A percentile compares a stretch with the other conserved stretches of the same genome.
These are phyloP conservation scores for Loripinus fragilis DNA, from an alignment of 2,888 invertebrate genomes.

Conservation along the genomic window DNA sequence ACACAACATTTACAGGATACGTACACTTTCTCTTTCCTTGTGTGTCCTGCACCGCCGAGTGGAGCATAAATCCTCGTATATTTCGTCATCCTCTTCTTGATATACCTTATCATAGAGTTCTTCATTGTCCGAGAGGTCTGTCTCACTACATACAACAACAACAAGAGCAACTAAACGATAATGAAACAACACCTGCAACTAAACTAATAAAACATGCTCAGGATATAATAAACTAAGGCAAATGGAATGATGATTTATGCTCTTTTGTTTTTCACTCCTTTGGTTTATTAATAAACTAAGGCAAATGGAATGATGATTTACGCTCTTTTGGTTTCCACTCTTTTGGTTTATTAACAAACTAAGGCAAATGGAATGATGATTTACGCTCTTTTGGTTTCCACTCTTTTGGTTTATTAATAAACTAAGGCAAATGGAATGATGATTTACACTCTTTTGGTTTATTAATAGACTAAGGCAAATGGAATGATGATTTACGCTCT, in stretches of 20 bases:
- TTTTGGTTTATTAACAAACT: too few species aligned
- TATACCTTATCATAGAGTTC: slow-evolving; percentile 80
- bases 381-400: too few species aligned
- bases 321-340: too few species aligned
- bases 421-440: too few species aligned
- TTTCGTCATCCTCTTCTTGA: slow-evolving; percentile 89
- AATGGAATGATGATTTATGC: neutral
- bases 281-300: neutral
- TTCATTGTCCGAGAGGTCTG: slow-evolving; percentile 81
- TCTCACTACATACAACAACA: slow-evolving; percentile 66
- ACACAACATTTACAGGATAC: too few species aligned
- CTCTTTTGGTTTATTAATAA: too few species aligned
- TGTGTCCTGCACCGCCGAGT: slow-evolving; percentile 33
- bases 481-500: too few species aligned
- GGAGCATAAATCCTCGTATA: slow-evolving; percentile 96
- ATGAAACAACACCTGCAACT: slow-evolving; percentile 12
- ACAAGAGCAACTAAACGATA: slow-evolving; percentile 20
- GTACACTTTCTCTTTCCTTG: slow-evolving; percentile 22
- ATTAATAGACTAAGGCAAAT: neutral
- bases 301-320: too few species aligned
- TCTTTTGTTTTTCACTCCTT: too few species aligned
- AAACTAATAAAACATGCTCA: neutral
- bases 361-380: too few species aligned
- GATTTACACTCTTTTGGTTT: too few species aligned
- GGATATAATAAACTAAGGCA: neutral